A percentile compares a stretch with the other conserved stretches of the same genome.
Conservation (phyloP, 1,140 invertebrate species). For the Aplysia californica region DNA sequence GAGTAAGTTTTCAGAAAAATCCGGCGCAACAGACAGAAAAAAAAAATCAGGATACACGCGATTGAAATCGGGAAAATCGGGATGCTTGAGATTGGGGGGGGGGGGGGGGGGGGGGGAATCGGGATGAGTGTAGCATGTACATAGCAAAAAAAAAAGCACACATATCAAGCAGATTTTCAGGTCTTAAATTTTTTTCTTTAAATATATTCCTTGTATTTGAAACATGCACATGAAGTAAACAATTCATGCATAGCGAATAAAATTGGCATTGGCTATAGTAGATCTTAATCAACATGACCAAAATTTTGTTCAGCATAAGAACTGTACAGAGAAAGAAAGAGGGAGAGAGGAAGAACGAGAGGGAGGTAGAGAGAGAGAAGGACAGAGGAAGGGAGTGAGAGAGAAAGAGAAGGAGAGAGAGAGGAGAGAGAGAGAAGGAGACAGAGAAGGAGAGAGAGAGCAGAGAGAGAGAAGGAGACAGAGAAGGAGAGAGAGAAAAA, state of each 20-base stretch:
- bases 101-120: too few species aligned
- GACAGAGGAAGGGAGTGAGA: too few species aligned
- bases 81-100: too few species aligned
- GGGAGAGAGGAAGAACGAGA: not conserved
- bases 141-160: too few species aligned
- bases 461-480: not conserved
- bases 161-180: not conserved
- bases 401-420: not conserved
- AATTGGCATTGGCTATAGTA: not conserved
- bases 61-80: too few species aligned
- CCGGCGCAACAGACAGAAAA: too few species aligned
- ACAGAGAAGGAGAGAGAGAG: not conserved
- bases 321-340: not conserved
- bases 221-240: too few species aligned
- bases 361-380: not conserved
- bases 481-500: slow-evolving; percentile 7
- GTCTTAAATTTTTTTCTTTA: not conserved
- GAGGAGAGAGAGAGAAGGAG: not conserved
- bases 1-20: too few species aligned
- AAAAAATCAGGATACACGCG: too few species aligned
- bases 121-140: too few species aligned
- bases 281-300: not conserved
- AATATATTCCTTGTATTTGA: too few species aligned
- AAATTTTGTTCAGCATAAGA: not conserved
- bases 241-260: too few species aligned